Conservation (phyloP, 2,797 vertebrate species). For the Sebastes iracundus region DNA sequence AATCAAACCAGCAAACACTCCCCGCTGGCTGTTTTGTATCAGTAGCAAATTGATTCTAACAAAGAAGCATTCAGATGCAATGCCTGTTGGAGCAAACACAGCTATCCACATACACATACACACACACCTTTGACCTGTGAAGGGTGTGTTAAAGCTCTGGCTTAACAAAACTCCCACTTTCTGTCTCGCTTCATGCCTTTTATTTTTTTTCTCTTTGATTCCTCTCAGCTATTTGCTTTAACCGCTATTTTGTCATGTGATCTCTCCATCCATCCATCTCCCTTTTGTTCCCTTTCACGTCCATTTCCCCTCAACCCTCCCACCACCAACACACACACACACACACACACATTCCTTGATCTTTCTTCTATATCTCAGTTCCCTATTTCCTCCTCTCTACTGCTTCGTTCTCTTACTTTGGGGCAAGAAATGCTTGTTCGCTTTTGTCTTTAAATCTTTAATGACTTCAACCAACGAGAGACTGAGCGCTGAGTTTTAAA, state of each 20-base stretch:
- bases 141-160: slow-evolving; percentile 19
- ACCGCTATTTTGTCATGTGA: slow-evolving; percentile 38
- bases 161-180: slow-evolving; percentile 23
- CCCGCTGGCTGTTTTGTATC: neutral
- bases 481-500: slow-evolving; percentile 48
- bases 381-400: neutral
- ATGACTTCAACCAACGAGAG: slow-evolving; percentile 29
- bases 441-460: slow-evolving; percentile 60
- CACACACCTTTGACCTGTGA: slow-evolving; percentile 46
- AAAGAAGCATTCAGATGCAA: slow-evolving; percentile 41
- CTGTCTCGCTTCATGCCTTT: slow-evolving; percentile 13
- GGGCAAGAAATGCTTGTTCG: neutral
- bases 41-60: slow-evolving; percentile 23
- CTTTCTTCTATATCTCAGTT: neutral
- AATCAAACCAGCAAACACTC: neutral
- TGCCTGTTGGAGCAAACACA: slow-evolving; percentile 15
- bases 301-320: neutral
- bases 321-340: neutral
- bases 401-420: slow-evolving; percentile 11
- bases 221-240: neutral
- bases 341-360: neutral
- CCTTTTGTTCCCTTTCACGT: slow-evolving; percentile 19
- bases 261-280: slow-evolving; percentile 24
- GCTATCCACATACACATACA: slow-evolving; percentile 24
- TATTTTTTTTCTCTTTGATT: neutral